Conservation (phyloP, 2,888 invertebrate species). For the Lithophane semibrunnea region DNA sequence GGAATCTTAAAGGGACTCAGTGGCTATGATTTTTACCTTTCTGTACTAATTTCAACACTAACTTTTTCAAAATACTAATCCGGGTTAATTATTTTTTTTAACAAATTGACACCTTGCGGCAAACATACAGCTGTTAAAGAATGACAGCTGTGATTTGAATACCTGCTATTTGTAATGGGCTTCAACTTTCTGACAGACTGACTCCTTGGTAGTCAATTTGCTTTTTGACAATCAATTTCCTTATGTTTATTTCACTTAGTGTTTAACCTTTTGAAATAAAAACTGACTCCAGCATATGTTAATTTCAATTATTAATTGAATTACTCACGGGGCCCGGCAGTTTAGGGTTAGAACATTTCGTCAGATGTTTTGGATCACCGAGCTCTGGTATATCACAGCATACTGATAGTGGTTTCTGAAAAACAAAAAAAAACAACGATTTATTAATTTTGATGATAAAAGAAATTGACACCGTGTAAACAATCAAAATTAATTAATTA, state of each 20-base stretch:
- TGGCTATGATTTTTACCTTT: neutral
- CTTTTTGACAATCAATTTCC: no score
- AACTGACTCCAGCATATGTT: neutral
- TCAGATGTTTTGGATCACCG: slow-evolving; percentile 78
- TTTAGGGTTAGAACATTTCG: slow-evolving; percentile 82
- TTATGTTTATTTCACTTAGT: neutral
- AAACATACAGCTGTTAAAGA: neutral
- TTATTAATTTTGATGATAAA: neutral
- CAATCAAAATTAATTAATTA: neutral
- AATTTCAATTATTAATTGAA: neutral
- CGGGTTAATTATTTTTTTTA: neutral
- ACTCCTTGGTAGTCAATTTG: neutral
- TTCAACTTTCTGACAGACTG: neutral
- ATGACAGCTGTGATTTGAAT: neutral
- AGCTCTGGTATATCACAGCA: slow-evolving; percentile 88
- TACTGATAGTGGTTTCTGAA: slow-evolving; percentile 86
- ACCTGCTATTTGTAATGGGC: neutral
- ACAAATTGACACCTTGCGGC: neutral
- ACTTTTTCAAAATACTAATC: neutral
- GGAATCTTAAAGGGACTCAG: neutral
- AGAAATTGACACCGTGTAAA: neutral
- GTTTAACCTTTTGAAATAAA: neutral
- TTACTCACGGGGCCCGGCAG: slow-evolving; percentile 81
- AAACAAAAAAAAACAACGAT: slow-evolving; percentile 47
- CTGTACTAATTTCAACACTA: neutral